phyloP scores from a whole-genome alignment of 2,113 vertebrate species.

The Nipponia nippon region DNA sequence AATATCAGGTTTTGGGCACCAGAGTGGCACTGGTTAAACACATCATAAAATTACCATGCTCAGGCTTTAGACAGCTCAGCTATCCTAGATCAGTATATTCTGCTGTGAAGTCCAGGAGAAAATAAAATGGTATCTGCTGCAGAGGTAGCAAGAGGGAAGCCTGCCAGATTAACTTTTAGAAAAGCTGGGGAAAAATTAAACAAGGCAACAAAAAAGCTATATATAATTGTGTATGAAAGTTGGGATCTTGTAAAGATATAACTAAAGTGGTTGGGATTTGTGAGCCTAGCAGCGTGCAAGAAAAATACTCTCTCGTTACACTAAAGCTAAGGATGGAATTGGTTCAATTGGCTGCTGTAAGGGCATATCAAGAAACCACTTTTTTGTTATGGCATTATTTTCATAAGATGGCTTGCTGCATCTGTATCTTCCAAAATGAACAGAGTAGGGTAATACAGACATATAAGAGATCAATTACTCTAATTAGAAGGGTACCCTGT shows the following conservation, averaged over 20 bases:
- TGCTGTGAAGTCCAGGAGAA: background rate
- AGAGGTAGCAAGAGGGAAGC: background rate
- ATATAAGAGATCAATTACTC: background rate
- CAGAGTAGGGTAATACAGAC: background rate
- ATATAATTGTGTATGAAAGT: background rate
- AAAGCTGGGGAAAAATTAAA: slow-evolving; percentile 14
- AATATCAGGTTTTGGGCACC: background rate
- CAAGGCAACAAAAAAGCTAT: background rate
- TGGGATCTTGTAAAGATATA: background rate
- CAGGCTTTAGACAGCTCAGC: background rate
- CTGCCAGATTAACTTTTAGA: background rate
- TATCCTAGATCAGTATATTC: background rate
- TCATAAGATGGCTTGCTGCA: background rate
- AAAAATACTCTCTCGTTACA: slow-evolving; percentile 18
- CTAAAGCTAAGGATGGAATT: background rate
- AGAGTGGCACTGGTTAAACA: background rate
- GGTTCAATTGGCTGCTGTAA: background rate
- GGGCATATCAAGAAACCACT: background rate
- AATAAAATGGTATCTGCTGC: background rate
- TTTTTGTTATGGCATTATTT: background rate
- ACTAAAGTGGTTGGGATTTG: slow-evolving; percentile 14
- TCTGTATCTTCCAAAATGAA: background rate
- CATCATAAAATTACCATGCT: background rate
- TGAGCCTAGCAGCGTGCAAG: background rate
- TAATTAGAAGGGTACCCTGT: background rate